A percentile compares a stretch with the other conserved stretches of the same genome.
Conservation (phyloP, 1,140 invertebrate genomes). For the Drosophila hydei region DNA sequence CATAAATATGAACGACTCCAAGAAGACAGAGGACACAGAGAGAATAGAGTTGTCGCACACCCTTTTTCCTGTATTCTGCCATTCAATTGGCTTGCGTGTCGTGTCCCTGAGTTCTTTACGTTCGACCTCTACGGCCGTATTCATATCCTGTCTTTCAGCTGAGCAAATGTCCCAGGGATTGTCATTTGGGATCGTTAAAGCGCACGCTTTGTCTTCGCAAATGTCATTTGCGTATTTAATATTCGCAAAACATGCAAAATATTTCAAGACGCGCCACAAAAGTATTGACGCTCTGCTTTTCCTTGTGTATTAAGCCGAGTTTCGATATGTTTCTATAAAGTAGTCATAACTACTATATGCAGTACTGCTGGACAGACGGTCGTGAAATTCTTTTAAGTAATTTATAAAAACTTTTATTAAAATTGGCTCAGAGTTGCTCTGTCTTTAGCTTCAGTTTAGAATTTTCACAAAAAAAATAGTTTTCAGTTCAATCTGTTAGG, state of each 20-base stretch:
- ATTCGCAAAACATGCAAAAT: conserved; percentile 47
- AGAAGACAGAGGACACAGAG: background rate
- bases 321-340: too few relatives aligned
- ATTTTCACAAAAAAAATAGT: too few relatives aligned
- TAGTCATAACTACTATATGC: too few relatives aligned
- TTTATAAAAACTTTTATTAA: too few relatives aligned
- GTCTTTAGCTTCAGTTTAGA: too few relatives aligned
- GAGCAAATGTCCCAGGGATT: conserved; percentile 26
- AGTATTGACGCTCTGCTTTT: background rate
- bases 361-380: too few relatives aligned
- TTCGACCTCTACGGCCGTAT: conserved; percentile 41
- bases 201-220: conserved; percentile 42
- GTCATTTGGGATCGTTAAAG: conserved; percentile 34
- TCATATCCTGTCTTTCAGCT: conserved; percentile 26
- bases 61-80: conserved; percentile 15
- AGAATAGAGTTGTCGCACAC: conserved; percentile 14
- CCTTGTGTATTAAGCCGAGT: too few relatives aligned
- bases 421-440: too few relatives aligned
- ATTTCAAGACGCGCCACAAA: conserved; percentile 7
- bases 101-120: conserved; percentile 10
- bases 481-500: too few relatives aligned
- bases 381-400: too few relatives aligned
- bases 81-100: conserved; percentile 53
- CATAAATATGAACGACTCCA: conserved; percentile 69
- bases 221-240: conserved; percentile 34